Conservation (phyloP, 2,888 invertebrate genomes). For the Leptinotarsa peninsularis region DNA sequence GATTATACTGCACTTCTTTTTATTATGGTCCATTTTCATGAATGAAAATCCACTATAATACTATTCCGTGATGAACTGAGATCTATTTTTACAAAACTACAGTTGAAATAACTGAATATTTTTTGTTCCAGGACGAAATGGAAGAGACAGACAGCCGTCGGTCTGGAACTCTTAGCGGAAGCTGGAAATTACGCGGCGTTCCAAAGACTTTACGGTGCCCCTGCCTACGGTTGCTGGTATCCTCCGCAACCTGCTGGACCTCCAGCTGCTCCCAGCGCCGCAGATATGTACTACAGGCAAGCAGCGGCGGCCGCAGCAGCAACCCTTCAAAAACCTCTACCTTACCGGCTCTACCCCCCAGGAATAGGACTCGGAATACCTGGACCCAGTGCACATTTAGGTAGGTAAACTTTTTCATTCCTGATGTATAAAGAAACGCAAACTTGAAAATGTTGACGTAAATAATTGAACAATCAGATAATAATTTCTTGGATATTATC, state of each 20-base stretch:
- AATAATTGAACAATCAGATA: not conserved
- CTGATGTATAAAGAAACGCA: too few species aligned
- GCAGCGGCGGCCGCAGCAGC: constrained; percentile 79
- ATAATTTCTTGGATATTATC: not conserved
- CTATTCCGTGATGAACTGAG: too few species aligned
- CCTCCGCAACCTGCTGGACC: constrained; percentile 70
- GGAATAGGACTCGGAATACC: constrained; percentile 74
- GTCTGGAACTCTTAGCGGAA: constrained; percentile 94
- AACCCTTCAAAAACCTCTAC: constrained; percentile 88
- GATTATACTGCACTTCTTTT: too few species aligned
- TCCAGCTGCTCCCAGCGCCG: constrained; percentile 75
- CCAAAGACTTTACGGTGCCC: constrained; percentile 89
- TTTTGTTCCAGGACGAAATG: constrained; percentile 90
- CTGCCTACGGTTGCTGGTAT: constrained; percentile 77
- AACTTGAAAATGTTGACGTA: too few species aligned
- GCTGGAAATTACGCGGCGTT: constrained; percentile 99
- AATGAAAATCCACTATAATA: too few species aligned
- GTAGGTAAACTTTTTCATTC: constrained; percentile 20
- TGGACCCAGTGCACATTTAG: constrained; percentile 76
- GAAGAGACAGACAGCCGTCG: constrained; percentile 99
- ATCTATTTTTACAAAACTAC: too few species aligned
- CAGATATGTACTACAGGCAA: constrained; percentile 86
- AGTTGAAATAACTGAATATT: constrained; percentile 22
- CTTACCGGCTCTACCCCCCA: constrained; percentile 77
- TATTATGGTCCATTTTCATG: too few species aligned